Evolutionary conservation across 2,113 vertebrate species (phyloP), one percentile per base, ranked within the genome.

Genomic region (Mionectes macconnelli): DNA sequence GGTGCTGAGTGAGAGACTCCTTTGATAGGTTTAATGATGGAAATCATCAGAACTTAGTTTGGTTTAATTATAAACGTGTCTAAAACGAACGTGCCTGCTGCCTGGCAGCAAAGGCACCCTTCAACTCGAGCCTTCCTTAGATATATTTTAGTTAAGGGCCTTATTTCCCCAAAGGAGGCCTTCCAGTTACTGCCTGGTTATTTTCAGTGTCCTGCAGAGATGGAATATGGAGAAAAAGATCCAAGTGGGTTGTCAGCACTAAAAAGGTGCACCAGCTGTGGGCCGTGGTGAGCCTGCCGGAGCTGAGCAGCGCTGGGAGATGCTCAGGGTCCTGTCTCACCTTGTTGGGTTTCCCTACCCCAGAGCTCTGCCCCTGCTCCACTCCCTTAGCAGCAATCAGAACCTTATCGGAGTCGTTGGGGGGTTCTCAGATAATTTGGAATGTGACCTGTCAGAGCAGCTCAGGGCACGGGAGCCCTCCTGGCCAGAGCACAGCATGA

Each of bases 401-500:
- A 59, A 8, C 35, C 4, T 37, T 25, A 2, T 1, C 4, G 5
- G 84, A 18, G 55, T 2, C 14, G 35, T 2, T 17, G 27, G 62
- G 57, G 1, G 9, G 37, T 68, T 30, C 49, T 59, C 28, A 14
- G 52, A 1, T 23, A 68, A 1, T 23, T 3, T 27, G 75, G 30
- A 17, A 6, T 27, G 5, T 9, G 3, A 5, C 39, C 55, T 0
- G 0, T 24, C 4, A 1, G 62, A 50, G 73, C 1, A 6, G 3
- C 1, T 1, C 0, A 0, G 55, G 28, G 30, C 1, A 0, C 0
- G 0, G 69, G 20, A 50, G 13, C 2, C 2, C 3, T 42, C 75
- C 24, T 16, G 33, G 39, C 24, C 0, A 0, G 35, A 16, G 11
- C 2, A 2, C 0, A 2, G 17, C 1, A 0, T 1, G 19, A 11